Base-by-base conservation (phyloP, 2,113 vertebrate species). In the Microcebus griseorufus region DNA sequence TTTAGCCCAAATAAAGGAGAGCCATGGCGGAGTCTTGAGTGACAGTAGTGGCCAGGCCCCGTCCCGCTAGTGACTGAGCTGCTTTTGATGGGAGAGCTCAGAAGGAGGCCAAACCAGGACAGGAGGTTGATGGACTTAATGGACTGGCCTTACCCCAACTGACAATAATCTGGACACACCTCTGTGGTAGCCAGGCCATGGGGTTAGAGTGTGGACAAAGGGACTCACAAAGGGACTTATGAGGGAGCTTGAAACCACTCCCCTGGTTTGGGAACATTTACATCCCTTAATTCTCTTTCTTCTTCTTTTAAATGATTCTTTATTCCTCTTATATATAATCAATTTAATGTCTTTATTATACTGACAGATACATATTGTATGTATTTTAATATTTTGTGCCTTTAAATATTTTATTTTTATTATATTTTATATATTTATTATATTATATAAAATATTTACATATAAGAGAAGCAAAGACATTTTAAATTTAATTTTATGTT, bases 261-360 rank as follows among this genome's bases (percentile, higher is more conserved):
- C 17, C 11, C 29, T 72, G 34, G 51, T 58, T 88, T 78, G 9
- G 22, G 34, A 75, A 86, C 12, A 60, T 73, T 86, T 82, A 34
- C 2, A 65, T 80, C 27, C 23, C 9, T 87, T 65, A 70, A 72
- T 92, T 96, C 67, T 92, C 34, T 86, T 70, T 84, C 17, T 82
- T 79, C 42, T 32, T 83, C 85, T 85, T 83, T 78, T 73, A 70
- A 60, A 58, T 64, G 13, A 65, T 51, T 29, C 79, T n/a, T 58
- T 55, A 80, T 91, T 88, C 20, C 18, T 75, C 42, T 75, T 27
- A 45, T 2, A 48, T 75, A 18, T 48, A 75, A 45, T 45, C 29
- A 91, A 73, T 89, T 89, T 86, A 84, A 88, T 64, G 11, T 65
- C 16, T 94, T 93, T 96, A n/a, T 37, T 93, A 75, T 75, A 64